A percentile compares a stretch with the other conserved stretches of the same genome.
Evolutionary conservation across 1,140 invertebrate species (phyloP).

Genomic region (Paraescarpia echinospica): DNA sequence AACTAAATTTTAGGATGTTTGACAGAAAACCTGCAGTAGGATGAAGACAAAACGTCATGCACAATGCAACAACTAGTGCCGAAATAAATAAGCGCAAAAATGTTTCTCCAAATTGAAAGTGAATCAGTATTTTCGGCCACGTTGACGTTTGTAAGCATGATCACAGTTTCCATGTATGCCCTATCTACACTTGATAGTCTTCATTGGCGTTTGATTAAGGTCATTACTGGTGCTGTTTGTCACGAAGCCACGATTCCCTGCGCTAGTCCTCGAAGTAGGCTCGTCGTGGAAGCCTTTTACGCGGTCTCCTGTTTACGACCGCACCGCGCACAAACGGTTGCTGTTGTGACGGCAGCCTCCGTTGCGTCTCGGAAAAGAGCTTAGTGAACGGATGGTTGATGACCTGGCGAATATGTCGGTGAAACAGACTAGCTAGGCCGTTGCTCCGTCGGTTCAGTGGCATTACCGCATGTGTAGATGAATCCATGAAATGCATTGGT

Average conservation of each 20-base stretch:
- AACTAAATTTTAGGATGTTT: neutral
- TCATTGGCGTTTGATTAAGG: neutral
- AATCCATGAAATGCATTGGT: neutral
- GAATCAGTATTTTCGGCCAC: too few species aligned
- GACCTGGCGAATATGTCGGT: neutral
- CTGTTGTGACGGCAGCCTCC: neutral
- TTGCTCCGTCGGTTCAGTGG: neutral
- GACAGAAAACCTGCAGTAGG: neutral
- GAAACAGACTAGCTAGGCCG: neutral
- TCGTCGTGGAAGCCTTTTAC: neutral
- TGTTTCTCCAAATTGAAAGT: too few species aligned
- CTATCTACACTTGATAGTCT: neutral
- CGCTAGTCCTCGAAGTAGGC: neutral
- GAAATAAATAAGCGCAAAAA: too few species aligned
- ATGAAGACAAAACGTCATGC: neutral
- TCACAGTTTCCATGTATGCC: neutral
- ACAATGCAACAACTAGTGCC: neutral
- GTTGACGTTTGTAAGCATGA: neutral
- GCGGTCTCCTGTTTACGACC: neutral
- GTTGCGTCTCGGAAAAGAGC: neutral
- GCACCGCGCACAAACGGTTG: neutral
- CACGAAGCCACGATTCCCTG: neutral
- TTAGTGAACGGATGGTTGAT: neutral
- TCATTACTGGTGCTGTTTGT: neutral
- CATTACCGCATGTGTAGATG: neutral